phyloP scores from a whole-genome alignment of 1,140 invertebrate genomes.

The Formica exsecta region DNA sequence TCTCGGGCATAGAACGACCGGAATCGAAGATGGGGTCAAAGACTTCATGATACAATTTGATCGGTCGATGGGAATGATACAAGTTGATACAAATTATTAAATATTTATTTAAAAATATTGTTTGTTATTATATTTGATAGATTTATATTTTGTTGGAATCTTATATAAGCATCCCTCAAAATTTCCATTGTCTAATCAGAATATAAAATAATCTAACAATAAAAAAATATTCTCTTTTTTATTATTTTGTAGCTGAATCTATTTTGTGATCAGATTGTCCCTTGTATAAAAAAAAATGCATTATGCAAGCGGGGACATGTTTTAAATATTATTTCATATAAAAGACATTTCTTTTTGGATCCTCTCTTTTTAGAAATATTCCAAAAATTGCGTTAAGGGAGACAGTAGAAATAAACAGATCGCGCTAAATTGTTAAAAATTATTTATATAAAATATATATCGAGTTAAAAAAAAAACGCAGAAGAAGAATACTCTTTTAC shows the following conservation, averaged over 20 bases:
- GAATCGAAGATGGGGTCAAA: conserved; percentile 17
- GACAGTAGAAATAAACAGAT: background rate
- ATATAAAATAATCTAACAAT: conserved; percentile 3
- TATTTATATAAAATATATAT: background rate
- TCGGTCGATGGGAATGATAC: conserved; percentile 5
- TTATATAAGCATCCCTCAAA: background rate
- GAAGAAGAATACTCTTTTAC: background rate
- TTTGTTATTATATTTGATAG: background rate
- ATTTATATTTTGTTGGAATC: background rate
- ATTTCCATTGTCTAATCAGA: background rate
- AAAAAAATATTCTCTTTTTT: conserved; percentile 1
- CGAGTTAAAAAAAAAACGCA: background rate
- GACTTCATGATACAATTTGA: conserved; percentile 26
- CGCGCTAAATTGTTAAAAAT: background rate
- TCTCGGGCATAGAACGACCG: background rate
- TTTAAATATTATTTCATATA: background rate
- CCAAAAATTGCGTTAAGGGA: background rate
- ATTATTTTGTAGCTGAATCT: background rate
- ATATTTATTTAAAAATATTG: too few relatives aligned
- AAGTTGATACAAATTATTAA: conserved; percentile 19
- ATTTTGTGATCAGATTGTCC: background rate
- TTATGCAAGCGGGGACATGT: conserved; percentile 1
- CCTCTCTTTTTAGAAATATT: background rate
- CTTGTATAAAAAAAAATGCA: background rate
- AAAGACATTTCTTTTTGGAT: background rate